Base-by-base conservation (phyloP, 2,113 vertebrate species). In the Apaloderma vittatum region DNA sequence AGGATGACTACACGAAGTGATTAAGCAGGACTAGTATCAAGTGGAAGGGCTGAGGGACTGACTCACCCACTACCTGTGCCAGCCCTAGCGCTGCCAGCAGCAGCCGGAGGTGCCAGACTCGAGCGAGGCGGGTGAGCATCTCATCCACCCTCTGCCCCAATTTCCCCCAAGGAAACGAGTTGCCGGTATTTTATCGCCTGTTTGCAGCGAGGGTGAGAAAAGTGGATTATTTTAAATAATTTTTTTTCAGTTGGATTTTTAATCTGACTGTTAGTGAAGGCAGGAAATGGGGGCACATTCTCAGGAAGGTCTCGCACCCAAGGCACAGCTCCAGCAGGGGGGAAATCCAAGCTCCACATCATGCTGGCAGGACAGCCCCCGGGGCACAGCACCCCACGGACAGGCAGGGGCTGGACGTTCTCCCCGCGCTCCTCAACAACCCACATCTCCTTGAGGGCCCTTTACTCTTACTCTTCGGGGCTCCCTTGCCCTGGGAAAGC, bases 391-490 rank as follows among this genome's bases (percentile, higher is more conserved):
- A 27, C 37, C 59, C 71, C n/a, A 29, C 0, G 0, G 52, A 7
- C 1, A 2, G 19, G 21, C 46, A 32, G 15, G 43, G 18, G 22
- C 34, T n/a, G 61, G 34, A 32, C 1, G 2, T 5, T 8, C 82
- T 22, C 40, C 37, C 40, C 9, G 0, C 1, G 1, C 40, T 48
- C 91, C 67, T 32, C 63, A 6, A 1, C 4, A 37, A 12, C 61
- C 45, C 66, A 13, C 1, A 65, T 12, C 67, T 57, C 78, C 8
- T 0, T 1, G 0, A 7, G n/a, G 27, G 24, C 49, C 52, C 37
- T 70, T 65, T 6, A 1, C 61, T 15, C 1, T 3, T 19, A 1
- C 80, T 92, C 89, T 70, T 18, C 3, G 1, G 37, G n/a, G 58
- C 70, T 95, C 52, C 36, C 12, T 4, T 27, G 63, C 30, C 62